phyloP scores from a whole-genome alignment of 2,113 vertebrate genomes.

The Canis aureus region DNA sequence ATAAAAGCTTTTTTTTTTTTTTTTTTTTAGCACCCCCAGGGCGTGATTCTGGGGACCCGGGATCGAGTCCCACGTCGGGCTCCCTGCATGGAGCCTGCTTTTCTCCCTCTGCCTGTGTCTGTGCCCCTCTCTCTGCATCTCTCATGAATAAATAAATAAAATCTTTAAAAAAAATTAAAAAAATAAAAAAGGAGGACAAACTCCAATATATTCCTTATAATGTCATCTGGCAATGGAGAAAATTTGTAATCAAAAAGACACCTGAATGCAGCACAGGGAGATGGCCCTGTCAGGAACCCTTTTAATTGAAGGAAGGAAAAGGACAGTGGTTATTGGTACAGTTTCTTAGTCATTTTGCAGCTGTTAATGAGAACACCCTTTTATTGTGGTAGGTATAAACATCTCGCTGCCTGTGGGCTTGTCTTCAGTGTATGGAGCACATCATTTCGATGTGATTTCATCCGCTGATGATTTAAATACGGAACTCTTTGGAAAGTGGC shows the following conservation, averaged over 20 bases:
- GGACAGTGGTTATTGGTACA: neutral
- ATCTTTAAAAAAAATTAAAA: neutral
- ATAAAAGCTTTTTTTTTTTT: too few relatives aligned
- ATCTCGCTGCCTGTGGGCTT: neutral
- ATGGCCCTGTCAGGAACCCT: neutral
- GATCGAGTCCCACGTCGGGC: too few relatives aligned
- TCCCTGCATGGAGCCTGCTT: neutral
- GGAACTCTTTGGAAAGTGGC: neutral
- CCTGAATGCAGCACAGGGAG: neutral
- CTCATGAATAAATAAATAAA: neutral
- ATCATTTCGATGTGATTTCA: neutral
- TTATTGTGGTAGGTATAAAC: accelerated
- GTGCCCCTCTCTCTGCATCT: neutral
- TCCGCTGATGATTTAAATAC: neutral
- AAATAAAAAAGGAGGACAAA: neutral
- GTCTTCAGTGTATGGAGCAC: accelerated
- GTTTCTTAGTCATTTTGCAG: accelerated
- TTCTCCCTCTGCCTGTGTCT: neutral
- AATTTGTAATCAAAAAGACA: neutral
- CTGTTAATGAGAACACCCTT: neutral
- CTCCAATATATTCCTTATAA: neutral
- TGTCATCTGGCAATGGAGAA: neutral
- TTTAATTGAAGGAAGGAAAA: neutral
- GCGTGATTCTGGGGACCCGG: too few relatives aligned
- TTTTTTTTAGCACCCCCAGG: too few relatives aligned